phyloP scores from a whole-genome alignment of 2,113 vertebrate genomes.

The Crypturellus undulatus region DNA sequence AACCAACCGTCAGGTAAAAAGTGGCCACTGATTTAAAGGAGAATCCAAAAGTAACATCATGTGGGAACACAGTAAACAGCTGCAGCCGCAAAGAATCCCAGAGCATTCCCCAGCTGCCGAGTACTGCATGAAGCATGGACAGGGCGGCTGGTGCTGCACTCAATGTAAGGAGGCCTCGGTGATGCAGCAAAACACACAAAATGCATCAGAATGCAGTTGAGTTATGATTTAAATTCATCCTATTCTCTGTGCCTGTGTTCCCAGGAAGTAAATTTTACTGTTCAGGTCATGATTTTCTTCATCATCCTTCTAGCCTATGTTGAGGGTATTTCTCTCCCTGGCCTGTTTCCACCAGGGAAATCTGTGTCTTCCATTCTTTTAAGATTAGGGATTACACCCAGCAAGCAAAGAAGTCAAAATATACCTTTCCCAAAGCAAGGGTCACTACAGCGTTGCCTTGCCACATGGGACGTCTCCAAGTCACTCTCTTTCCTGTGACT shows the following conservation, averaged over 20 bases:
- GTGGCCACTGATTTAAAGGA: not conserved
- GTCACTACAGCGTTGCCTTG: not conserved
- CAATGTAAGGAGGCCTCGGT: not conserved
- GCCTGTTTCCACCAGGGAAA: not conserved
- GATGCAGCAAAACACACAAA: not conserved
- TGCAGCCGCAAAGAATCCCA: not conserved
- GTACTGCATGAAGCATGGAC: not conserved
- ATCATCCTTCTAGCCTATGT: not conserved
- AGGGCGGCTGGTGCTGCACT: not conserved
- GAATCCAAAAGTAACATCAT: accelerated
- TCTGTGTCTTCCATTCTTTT: not conserved
- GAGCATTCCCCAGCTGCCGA: not conserved
- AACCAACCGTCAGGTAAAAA: not conserved
- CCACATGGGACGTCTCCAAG: not conserved
- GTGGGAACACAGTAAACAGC: accelerated
- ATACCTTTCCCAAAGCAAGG: not conserved
- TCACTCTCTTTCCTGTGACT: not conserved
- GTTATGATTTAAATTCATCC: not conserved
- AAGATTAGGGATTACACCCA: not conserved
- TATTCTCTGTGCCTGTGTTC: not conserved
- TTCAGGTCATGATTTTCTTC: not conserved
- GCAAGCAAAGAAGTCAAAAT: not conserved
- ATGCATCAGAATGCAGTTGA: not conserved
- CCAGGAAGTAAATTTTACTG: not conserved
- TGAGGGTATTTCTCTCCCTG: not conserved